These are phyloP conservation scores for Chrysogorgia sp. DNA, from an alignment of 92 coral and sea anemone genomes.

Conservation along the genomic window DNA sequence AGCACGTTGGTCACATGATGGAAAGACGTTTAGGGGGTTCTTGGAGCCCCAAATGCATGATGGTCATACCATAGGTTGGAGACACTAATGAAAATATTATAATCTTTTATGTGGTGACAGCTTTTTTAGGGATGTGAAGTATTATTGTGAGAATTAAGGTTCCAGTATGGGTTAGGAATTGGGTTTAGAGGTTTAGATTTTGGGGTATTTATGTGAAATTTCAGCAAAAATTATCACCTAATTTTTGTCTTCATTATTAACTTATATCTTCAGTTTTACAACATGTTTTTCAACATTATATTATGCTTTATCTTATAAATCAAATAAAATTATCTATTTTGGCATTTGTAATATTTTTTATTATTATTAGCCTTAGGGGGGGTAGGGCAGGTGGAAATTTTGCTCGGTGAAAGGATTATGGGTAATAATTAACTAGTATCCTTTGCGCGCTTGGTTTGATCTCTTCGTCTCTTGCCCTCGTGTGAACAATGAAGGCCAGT, in stretches of 20 bases:
- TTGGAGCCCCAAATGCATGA: conserved; percentile 93
- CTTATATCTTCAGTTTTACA: no score
- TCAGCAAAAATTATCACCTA: no score
- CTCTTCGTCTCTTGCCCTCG: conserved; percentile 83
- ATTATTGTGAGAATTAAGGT: no score
- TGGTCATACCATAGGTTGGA: conserved; percentile 88
- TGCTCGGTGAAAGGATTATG: neutral
- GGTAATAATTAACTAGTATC: conserved; percentile 11
- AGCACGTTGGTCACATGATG: conserved; percentile 89
- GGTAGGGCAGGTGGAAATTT: neutral
- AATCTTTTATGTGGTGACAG: neutral
- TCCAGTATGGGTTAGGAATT: no score
- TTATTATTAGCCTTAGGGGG: neutral
- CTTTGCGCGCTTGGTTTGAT: conserved; percentile 54
- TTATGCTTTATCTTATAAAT: no score
- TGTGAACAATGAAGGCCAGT: conserved; percentile 95
- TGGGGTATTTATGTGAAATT: no score
- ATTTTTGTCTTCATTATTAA: no score
- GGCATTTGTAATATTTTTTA: neutral
- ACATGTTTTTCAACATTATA: no score
- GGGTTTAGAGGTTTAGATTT: no score
- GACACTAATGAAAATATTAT: conserved; percentile 55
- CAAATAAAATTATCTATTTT: neutral
- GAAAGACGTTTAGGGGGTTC: conserved; percentile 83
- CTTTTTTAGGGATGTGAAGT: no score